These are phyloP conservation scores for Coregonus clupeaformis DNA, from an alignment of 2,113 vertebrate genomes.

Conservation along the genomic window DNA sequence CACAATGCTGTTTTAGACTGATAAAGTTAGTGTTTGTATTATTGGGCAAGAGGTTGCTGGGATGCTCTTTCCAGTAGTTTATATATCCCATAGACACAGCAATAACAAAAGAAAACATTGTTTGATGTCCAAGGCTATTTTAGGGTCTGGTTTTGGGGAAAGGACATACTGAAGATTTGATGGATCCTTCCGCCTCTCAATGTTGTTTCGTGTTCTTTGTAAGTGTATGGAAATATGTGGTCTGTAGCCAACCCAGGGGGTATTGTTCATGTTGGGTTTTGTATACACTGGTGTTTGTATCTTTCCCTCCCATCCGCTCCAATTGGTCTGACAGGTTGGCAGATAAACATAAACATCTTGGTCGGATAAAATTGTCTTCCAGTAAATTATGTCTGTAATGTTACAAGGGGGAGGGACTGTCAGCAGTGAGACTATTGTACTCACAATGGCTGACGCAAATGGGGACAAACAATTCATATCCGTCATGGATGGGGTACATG, in stretches of 20 bases:
- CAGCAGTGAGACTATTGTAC: conserved; percentile 50
- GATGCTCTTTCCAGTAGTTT: conserved; percentile 29
- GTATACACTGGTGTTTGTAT: conserved; percentile 11
- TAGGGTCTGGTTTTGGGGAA: conserved; percentile 2
- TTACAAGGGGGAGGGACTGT: conserved; percentile 22
- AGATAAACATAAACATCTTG: conserved; percentile 62
- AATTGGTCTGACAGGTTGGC: conserved; percentile 41
- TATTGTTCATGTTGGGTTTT: not conserved
- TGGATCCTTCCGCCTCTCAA: not conserved
- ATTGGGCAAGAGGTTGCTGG: not conserved
- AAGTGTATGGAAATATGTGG: conserved; percentile 3
- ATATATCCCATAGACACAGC: conserved; percentile 26
- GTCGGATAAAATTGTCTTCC: conserved; percentile 25
- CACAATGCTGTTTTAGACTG: not conserved
- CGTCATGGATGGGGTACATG: conserved; percentile 24
- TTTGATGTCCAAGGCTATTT: conserved; percentile 30
- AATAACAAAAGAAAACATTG: conserved; percentile 32
- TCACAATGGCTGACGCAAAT: conserved; percentile 72
- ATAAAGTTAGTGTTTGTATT: not conserved
- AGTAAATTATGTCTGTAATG: conserved; percentile 23
- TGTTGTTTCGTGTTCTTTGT: not conserved
- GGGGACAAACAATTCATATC: conserved; percentile 59
- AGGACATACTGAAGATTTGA: conserved; percentile 7
- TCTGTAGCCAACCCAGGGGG: not conserved
- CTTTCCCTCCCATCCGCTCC: conserved; percentile 34